Base-by-base conservation (phyloP, 1,140 invertebrate genomes). In the Drosophila elegans region DNA sequence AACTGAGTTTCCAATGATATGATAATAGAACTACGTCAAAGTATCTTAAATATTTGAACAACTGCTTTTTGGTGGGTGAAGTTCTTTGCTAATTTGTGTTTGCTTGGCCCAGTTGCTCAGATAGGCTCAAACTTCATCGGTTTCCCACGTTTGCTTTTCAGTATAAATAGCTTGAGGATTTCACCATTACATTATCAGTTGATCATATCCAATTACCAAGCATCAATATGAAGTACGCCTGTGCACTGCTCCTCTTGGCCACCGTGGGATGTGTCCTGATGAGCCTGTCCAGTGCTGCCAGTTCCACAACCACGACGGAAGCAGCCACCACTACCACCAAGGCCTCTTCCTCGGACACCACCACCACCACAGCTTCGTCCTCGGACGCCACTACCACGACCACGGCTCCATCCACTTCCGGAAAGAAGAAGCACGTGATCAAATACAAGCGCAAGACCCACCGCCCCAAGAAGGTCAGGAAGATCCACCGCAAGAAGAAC, bases 181-280 rank as follows among this genome's bases (percentile, higher is more conserved):
- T 5, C 9, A 21, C 27, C 39, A 21, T 13, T 21, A 32, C 10
- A 39, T 13, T 27, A 61, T 56, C 16, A 68, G 64, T 64, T 68
- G 59, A 64, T 68, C 46, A 2, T 2, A 10, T 38, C 3, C n/a
- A 38, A 12, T 27, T 11, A 12, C 12, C 32, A 36, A 1, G 4
- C 11, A 51, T 29, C 32, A 11, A 42, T 21, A 68, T 68, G 64
- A 68, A 64, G 59, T 36, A 4, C 57, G 34, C 59, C 1, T 42
- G 44, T 4, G 29, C 57, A 0, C 16, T 67, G 44, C 45, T 67
- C 5, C 36, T 67, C 3, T 11, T 67, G 25, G 45, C 64, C 45
- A 25, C 29, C 3, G 13, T 63, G 10, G 57, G 13, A 4, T 67
- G 63, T 11, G 46, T 49, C 45, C 63, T 67, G 27, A 45, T 67